Evolutionary conservation across 1,140 invertebrate genomes (phyloP).

Genomic region (Philotrypesis tridentata): DNA sequence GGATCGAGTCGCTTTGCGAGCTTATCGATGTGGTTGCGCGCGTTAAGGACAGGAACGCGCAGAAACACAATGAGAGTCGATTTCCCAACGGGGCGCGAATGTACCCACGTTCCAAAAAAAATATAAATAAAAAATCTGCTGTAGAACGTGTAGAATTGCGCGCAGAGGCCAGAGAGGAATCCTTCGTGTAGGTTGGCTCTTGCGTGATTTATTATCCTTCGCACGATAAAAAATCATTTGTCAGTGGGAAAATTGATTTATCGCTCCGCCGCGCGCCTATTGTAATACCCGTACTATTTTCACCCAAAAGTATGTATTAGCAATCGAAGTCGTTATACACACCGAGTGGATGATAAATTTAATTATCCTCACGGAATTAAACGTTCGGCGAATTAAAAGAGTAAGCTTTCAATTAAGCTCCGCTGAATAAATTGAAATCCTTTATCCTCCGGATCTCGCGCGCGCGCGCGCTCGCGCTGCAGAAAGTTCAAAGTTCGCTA

Average conservation of each 20-base stretch:
- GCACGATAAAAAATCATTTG: background rate
- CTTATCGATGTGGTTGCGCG: slow-evolving; percentile 26
- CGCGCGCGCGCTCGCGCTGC: no score
- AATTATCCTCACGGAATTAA: background rate
- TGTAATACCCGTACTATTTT: background rate
- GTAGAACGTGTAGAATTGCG: no score
- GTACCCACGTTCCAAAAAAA: slow-evolving; percentile 10
- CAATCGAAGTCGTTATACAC: background rate
- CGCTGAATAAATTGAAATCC: background rate
- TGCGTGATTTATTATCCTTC: background rate
- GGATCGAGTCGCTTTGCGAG: background rate
- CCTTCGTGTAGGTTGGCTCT: background rate
- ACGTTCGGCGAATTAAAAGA: no score
- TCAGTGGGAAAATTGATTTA: slow-evolving; percentile 5
- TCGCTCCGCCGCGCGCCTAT: background rate
- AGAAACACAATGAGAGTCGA: background rate
- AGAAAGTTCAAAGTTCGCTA: background rate
- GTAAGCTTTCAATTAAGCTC: background rate
- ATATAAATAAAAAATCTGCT: background rate
- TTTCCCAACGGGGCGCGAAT: background rate
- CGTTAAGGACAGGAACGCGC: background rate
- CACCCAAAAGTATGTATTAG: background rate
- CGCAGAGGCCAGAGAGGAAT: background rate
- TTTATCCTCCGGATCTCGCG: background rate
- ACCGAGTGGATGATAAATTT: background rate